Evolutionary conservation across 1,140 invertebrate species (phyloP).

Genomic region (Manduca sexta): DNA sequence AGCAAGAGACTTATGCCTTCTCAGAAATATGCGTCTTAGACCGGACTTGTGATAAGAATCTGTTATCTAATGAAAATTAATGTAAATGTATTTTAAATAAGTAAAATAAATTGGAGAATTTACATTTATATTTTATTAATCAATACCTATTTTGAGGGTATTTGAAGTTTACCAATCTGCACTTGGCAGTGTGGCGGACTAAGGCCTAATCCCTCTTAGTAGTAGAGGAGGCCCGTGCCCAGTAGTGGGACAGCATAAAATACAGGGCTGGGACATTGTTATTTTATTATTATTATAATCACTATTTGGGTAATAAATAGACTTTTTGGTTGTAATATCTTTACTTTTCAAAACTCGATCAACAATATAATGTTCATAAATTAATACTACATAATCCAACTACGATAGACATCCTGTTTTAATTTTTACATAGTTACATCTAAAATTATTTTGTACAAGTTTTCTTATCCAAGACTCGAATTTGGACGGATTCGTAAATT

Average conservation of each 20-base stretch:
- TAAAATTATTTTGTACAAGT: conserved; percentile 20
- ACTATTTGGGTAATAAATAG: too few relatives aligned
- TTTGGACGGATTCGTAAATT: conserved; percentile 7
- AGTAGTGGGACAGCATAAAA: too few relatives aligned
- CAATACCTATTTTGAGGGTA: too few relatives aligned
- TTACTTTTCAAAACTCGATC: conserved; percentile 37
- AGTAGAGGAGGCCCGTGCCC: too few relatives aligned
- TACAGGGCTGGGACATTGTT: too few relatives aligned
- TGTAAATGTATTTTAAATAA: too few relatives aligned
- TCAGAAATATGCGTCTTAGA: conserved; percentile 83
- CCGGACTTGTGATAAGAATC: conserved; percentile 33
- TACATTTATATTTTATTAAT: too few relatives aligned
- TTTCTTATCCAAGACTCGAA: neutral
- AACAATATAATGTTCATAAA: conserved; percentile 33
- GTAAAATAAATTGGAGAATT: too few relatives aligned
- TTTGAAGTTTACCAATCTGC: too few relatives aligned
- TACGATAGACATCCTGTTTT: conserved; percentile 19
- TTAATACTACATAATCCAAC: conserved; percentile 27
- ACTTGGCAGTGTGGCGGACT: too few relatives aligned
- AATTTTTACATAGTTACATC: conserved; percentile 16
- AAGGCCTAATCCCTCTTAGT: too few relatives aligned
- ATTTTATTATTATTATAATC: neutral
- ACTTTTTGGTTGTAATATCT: conserved; percentile 31
- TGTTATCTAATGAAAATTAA: neutral
- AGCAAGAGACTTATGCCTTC: conserved; percentile 85